These are phyloP conservation scores for Loriculus beryllinus DNA, from an alignment of 2,797 vertebrate genomes.

Conservation along the genomic window DNA sequence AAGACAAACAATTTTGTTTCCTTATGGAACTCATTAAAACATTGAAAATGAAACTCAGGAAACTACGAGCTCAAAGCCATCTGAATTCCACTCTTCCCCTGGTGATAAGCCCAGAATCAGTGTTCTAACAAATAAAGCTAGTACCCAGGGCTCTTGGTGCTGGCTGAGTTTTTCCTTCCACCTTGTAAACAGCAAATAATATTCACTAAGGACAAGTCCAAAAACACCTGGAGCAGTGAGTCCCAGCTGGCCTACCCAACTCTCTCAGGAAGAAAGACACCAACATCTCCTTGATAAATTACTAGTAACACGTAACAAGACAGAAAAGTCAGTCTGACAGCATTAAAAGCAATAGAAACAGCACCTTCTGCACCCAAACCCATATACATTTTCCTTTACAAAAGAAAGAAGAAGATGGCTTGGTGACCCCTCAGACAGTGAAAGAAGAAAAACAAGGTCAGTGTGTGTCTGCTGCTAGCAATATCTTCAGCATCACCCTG, in stretches of 20 bases:
- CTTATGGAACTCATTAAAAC: not conserved
- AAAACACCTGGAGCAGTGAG: not conserved
- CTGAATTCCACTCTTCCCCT: not conserved
- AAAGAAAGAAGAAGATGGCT: too few species aligned
- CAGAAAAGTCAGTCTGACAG: not conserved
- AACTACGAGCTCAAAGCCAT: not conserved
- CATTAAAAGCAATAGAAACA: not conserved
- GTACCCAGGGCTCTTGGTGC: not conserved
- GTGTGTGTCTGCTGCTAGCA: not conserved
- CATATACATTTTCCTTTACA: not conserved
- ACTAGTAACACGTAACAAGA: not conserved
- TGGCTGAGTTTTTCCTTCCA: not conserved
- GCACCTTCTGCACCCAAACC: not conserved
- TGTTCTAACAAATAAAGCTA: not conserved
- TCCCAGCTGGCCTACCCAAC: not conserved
- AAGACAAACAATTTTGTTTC: not conserved
- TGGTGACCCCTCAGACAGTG: not conserved
- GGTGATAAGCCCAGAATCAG: not conserved
- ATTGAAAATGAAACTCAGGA: not conserved
- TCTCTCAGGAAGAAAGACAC: not conserved
- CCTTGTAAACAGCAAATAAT: not conserved
- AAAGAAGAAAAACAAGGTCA: not conserved
- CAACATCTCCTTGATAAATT: not conserved
- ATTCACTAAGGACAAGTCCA: not conserved
- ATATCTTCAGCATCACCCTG: not conserved